Evolutionary conservation across 2,888 invertebrate genomes (phyloP), one percentile per base, ranked within the genome.

Genomic region (Luffia ferchaultella): DNA sequence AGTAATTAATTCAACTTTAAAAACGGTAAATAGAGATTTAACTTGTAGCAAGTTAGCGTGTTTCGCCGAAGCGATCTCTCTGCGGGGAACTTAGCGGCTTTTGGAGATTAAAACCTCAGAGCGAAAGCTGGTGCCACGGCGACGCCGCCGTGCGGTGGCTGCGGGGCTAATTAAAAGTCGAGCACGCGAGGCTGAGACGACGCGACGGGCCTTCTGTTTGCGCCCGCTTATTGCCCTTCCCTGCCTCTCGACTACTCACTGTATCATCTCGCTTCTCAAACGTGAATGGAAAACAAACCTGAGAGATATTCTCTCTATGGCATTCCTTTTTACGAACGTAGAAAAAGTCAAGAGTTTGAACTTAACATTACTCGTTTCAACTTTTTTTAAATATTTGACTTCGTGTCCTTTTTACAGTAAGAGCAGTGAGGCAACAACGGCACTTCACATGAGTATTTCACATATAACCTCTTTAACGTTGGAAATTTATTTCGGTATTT

Each of bases 151-250:
- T 20, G 49, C 42, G 49, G 43, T 20, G 43, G 20, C 43, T 49
- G 16, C 44, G 58, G n/a, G 63, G 66, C 68, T 76, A 76, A 76
- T 76, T 75, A 75, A 70, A 70, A 70, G 20, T 19, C 16, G 19
- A n/a, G 20, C 49, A 49, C 49, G 49, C 44, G 49, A 20, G 43
- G 17, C 9, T 12, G 30, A 30, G 30, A 30, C 30, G 59, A 42
- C 48, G 51, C 51, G 56, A 58, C 50, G 54, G 52, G 54, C 57
- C 56, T 59, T 54, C 55, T 59, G 57, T 61, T 62, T 60, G 58
- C 59, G 52, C 56, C 53, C 56, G 56, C 60, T 62, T 61, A 60
- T 62, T 60, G 61, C 63, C 59, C 59, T 63, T 65, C 61, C 62
- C 61, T 63, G 57, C 53, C 58, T 53, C 51, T 55, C 56, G 55